phyloP scores from a whole-genome alignment of 2,888 invertebrate species.

The Oscheius sp. region DNA sequence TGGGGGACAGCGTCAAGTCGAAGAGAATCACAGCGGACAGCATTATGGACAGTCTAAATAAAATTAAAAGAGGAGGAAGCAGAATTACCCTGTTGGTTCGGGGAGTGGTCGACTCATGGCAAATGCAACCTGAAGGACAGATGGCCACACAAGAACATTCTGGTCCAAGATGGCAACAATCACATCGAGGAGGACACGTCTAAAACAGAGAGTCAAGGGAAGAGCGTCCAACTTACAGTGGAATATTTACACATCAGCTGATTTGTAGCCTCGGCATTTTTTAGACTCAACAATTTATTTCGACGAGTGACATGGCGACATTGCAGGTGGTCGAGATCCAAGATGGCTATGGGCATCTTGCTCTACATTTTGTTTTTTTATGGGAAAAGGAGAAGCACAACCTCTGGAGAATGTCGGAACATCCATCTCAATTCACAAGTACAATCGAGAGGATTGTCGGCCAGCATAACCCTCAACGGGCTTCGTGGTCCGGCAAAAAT shows the following conservation, averaged over 20 bases:
- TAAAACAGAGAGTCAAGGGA: constrained; percentile 18
- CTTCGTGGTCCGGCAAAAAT: constrained; percentile 41
- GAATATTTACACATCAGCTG: constrained; percentile 58
- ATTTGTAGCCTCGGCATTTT: constrained; percentile 48
- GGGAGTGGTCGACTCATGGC: constrained; percentile 18
- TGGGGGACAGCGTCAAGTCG: constrained; percentile 46
- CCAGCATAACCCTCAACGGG: constrained; percentile 42
- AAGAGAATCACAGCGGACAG: constrained; percentile 48
- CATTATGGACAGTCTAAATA: constrained; percentile 44
- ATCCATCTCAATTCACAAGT: constrained; percentile 51
- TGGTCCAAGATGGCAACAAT: constrained; percentile 44
- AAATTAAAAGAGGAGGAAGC: not conserved
- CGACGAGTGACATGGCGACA: constrained; percentile 46
- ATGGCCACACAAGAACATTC: constrained; percentile 27
- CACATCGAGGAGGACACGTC: constrained; percentile 53
- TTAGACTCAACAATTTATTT: constrained; percentile 39
- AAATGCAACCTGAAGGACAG: constrained; percentile 22
- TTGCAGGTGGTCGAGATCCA: constrained; percentile 42
- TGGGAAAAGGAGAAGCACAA: not conserved
- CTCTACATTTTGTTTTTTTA: not conserved
- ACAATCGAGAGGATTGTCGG: constrained; percentile 49
- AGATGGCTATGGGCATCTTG: constrained; percentile 32
- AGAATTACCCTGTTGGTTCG: constrained; percentile 15
- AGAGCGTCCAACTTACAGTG: constrained; percentile 38
- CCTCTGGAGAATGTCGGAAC: constrained; percentile 38